A percentile compares a stretch with the other conserved stretches of the same genome.
These are phyloP conservation scores for Distichodus sexfasciatus DNA, from an alignment of 2,797 vertebrate genomes.

Conservation along the genomic window DNA sequence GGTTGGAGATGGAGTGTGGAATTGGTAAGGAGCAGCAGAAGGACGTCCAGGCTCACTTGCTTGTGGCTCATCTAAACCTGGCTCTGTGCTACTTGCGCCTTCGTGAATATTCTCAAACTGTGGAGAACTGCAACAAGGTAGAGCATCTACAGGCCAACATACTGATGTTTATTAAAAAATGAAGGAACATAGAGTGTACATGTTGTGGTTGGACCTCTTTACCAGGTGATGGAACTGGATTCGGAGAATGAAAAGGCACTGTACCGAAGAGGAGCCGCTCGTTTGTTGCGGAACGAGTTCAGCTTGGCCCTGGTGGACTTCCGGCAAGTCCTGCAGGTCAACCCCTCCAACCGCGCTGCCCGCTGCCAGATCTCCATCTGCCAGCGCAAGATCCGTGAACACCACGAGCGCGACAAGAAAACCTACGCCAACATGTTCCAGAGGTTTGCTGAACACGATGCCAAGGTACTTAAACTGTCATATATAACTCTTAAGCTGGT, in stretches of 20 bases:
- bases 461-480: slow-evolving; percentile 75
- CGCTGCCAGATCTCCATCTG: slow-evolving; percentile 83
- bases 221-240: slow-evolving; percentile 86
- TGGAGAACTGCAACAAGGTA: slow-evolving; percentile 94
- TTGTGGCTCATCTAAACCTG: slow-evolving; percentile 89
- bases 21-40: slow-evolving; percentile 78
- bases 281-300: slow-evolving; percentile 88
- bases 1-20: slow-evolving; percentile 92
- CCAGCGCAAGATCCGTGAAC: slow-evolving; percentile 87
- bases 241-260: slow-evolving; percentile 89
- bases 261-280: slow-evolving; percentile 88
- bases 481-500: no score
- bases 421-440: slow-evolving; percentile 97
- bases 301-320: slow-evolving; percentile 86
- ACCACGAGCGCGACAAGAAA: slow-evolving; percentile 87
- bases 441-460: slow-evolving; percentile 91
- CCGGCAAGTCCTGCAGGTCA: slow-evolving; percentile 85
- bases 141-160: no score
- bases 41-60: slow-evolving; percentile 76
- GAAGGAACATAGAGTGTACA: no score
- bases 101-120: slow-evolving; percentile 80
- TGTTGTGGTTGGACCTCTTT: no score
- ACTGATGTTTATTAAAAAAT: no score
- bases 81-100: slow-evolving; percentile 90
- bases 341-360: slow-evolving; percentile 87